phyloP scores from a whole-genome alignment of 2,888 invertebrate genomes.

The Scaptomyza parva region DNA sequence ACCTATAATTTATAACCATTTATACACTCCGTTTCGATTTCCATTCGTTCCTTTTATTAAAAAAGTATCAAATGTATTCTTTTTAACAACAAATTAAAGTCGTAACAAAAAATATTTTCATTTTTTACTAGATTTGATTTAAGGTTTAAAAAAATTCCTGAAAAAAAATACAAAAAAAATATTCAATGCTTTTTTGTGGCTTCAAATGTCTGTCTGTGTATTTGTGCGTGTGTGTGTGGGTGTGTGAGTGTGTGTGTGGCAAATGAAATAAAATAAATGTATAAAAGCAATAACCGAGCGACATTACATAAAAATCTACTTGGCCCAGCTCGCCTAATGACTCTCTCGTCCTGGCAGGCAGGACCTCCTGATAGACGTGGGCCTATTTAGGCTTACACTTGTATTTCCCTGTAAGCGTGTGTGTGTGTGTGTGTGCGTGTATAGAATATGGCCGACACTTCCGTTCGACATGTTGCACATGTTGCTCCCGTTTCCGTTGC shows the following conservation, averaged over 20 bases:
- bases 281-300: conserved; percentile 78
- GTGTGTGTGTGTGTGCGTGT: conserved; percentile 44
- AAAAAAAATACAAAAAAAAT: conserved; percentile 47
- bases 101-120: no score
- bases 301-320: conserved; percentile 80
- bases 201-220: not conserved
- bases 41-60: not conserved
- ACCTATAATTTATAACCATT: not conserved
- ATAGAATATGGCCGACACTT: conserved; percentile 78
- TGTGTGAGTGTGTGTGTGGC: conserved; percentile 33
- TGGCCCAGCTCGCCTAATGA: conserved; percentile 75
- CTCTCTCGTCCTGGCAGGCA: conserved; percentile 55
- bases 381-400: conserved; percentile 67
- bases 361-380: conserved; percentile 52
- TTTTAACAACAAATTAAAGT: no score
- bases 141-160: not conserved
- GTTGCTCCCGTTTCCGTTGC: conserved; percentile 77
- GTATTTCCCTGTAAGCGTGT: conserved; percentile 7
- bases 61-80: not conserved
- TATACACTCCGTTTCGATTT: not conserved
- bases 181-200: conserved; percentile 32
- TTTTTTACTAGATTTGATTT: no score
- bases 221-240: not conserved
- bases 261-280: conserved; percentile 80
- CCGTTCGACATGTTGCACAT: conserved; percentile 81